Percentiles rank a stretch among this genome's conserved stretches.
Evolutionary conservation across 2,888 invertebrate genomes (phyloP).

Genomic region (Pyrochroa serraticornis): DNA sequence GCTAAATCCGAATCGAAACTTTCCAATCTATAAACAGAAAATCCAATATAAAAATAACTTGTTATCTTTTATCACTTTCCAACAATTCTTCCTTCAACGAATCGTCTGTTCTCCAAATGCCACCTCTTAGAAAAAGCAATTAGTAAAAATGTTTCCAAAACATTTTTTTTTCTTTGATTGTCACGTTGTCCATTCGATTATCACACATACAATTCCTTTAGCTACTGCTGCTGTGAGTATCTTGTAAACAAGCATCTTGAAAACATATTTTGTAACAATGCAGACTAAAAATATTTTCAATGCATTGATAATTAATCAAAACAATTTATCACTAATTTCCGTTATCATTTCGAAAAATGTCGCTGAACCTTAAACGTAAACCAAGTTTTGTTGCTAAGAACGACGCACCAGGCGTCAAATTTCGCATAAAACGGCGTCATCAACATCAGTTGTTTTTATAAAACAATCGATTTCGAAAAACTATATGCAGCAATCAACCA

Average conservation of each 20-base stretch:
- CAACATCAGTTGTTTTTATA: background rate
- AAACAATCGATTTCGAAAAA: background rate
- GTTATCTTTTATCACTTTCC: too few species aligned
- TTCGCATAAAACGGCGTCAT: background rate
- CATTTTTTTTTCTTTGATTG: slow-evolving; percentile 1
- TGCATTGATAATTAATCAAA: slow-evolving; percentile 8
- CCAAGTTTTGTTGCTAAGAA: slow-evolving; percentile 5
- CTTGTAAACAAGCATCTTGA: slow-evolving; percentile 14
- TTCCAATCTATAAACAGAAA: too few species aligned
- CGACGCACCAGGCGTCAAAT: background rate
- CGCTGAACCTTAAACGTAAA: slow-evolving; percentile 12
- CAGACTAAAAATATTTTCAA: slow-evolving; percentile 22
- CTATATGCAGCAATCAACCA: too few species aligned
- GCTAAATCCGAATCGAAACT: too few species aligned
- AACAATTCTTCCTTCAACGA: too few species aligned
- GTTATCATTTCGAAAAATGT: slow-evolving; percentile 19
- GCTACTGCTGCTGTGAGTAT: background rate
- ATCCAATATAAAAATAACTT: too few species aligned
- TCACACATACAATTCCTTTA: slow-evolving; percentile 9
- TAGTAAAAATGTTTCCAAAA: too few species aligned
- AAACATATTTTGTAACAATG: slow-evolving; percentile 29
- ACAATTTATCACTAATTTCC: slow-evolving; percentile 14
- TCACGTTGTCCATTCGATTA: background rate
- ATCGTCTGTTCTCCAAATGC: too few species aligned
- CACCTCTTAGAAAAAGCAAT: too few species aligned